Conservation (phyloP, 2,797 vertebrate genomes). For the Sternarchorhynchus goeldii region DNA sequence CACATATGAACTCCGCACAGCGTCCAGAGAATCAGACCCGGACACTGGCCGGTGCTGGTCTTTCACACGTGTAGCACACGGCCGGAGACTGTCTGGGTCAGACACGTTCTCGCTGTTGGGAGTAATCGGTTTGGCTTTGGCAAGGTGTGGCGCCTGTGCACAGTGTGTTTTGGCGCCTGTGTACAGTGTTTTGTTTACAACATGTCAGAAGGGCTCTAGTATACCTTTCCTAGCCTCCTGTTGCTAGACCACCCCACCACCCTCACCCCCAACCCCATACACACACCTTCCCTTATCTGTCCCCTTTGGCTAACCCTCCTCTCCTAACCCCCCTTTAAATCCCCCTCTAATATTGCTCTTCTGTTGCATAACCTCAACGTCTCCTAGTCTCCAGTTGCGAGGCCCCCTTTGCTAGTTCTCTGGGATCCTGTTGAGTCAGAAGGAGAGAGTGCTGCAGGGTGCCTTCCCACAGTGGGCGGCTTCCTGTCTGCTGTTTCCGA, state of each 20-base stretch:
- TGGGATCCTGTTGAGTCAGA: constrained; percentile 32
- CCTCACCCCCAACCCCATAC: too few species aligned
- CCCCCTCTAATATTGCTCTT: too few species aligned
- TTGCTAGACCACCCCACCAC: too few species aligned
- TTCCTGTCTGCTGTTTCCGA: constrained; percentile 43
- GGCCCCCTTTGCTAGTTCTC: constrained; percentile 5
- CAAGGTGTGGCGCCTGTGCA: neutral
- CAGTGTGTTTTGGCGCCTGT: neutral
- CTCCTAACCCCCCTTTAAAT: too few species aligned
- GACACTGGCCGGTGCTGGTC: neutral
- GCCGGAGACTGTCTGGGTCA: neutral
- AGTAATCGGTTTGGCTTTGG: neutral
- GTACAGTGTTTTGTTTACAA: too few species aligned
- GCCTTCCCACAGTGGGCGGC: constrained; percentile 27
- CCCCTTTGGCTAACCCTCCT: too few species aligned
- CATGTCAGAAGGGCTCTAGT: too few species aligned
- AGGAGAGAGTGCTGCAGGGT: constrained; percentile 27
- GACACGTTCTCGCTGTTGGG: neutral
- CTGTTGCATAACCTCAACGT: too few species aligned
- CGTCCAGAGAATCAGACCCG: too few species aligned
- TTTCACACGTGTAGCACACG: constrained; percentile 3
- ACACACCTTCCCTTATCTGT: neutral
- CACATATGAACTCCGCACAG: too few species aligned
- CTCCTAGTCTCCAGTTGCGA: neutral
- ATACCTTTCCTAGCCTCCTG: too few species aligned